Percentiles rank a stretch among this genome's conserved stretches.
Evolutionary conservation across 1,140 invertebrate species (phyloP).

Genomic region (Drosophila arizonae): DNA sequence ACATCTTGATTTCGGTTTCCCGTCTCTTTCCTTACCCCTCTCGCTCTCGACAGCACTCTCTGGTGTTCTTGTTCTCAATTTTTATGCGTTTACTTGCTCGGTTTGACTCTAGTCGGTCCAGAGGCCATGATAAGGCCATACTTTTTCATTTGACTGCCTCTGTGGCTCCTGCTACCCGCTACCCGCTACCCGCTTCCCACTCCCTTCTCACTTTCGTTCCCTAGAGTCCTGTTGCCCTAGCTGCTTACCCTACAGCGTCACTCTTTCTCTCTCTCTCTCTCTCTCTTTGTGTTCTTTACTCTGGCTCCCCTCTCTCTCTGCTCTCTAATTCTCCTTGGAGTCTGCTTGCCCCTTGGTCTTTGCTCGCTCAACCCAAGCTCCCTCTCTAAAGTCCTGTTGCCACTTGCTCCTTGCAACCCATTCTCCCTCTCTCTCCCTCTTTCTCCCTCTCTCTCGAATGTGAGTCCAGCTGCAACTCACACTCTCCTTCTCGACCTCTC

Average conservation of each 20-base stretch:
- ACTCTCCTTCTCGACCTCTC: background rate
- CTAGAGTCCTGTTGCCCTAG: background rate
- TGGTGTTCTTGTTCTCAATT: background rate
- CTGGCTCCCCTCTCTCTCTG: background rate
- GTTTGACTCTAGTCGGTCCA: constrained; percentile 15
- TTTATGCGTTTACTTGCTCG: constrained; percentile 28
- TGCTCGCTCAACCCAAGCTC: too few relatives aligned
- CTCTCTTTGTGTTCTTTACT: background rate
- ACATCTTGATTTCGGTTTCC: background rate
- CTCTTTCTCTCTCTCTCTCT: too few relatives aligned
- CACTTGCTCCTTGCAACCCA: background rate
- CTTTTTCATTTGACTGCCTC: constrained; percentile 45
- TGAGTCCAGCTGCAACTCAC: background rate
- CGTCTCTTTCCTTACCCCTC: background rate
- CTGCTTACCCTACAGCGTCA: too few relatives aligned
- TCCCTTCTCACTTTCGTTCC: background rate
- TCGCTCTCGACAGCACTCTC: background rate
- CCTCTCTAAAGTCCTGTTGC: too few relatives aligned
- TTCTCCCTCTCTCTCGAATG: background rate
- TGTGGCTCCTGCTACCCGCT: background rate
- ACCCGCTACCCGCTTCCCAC: too few relatives aligned
- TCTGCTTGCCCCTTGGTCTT: too few relatives aligned
- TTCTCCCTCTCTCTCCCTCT: background rate
- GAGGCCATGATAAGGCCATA: constrained; percentile 22
- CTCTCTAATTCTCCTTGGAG: too few relatives aligned